Conservation (phyloP, 1,140 invertebrate genomes). For the Leptinotarsa lineolata region DNA sequence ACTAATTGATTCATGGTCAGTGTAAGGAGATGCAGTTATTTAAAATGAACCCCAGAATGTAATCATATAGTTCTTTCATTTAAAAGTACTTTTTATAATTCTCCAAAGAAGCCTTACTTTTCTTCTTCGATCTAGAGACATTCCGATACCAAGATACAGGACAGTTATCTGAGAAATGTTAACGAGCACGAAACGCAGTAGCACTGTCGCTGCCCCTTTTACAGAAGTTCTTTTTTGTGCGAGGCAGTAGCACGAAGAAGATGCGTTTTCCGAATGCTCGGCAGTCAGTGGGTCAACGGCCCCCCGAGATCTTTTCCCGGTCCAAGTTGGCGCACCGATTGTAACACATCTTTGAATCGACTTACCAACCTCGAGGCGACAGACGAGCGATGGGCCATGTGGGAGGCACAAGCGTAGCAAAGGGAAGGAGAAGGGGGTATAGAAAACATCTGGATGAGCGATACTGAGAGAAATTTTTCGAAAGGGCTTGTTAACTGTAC, state of each 20-base stretch:
- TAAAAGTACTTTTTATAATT: too few species aligned
- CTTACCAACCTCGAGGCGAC: not conserved
- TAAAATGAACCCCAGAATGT: too few species aligned
- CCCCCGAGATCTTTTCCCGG: constrained; percentile 1
- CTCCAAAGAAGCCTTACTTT: too few species aligned
- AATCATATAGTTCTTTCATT: too few species aligned
- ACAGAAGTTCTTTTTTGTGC: not conserved
- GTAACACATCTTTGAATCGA: constrained; percentile 14
- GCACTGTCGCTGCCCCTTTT: not conserved
- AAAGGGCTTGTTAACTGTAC: too few species aligned
- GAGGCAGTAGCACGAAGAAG: not conserved
- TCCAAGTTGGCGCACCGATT: constrained; percentile 15
- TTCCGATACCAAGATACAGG: too few species aligned
- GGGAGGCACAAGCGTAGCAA: not conserved
- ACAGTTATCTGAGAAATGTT: too few species aligned
- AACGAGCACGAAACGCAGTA: too few species aligned
- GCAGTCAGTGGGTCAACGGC: constrained; percentile 11
- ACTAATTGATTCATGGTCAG: too few species aligned
- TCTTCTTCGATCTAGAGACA: too few species aligned
- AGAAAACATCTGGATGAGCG: not conserved
- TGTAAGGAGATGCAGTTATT: too few species aligned
- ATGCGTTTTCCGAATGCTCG: constrained; percentile 2
- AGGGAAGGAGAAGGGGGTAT: not conserved
- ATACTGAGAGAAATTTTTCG: too few species aligned
- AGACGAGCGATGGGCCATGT: constrained; percentile 1